Percentiles rank a stretch among this genome's conserved stretches.
Conservation (phyloP, 2,797 vertebrate species). For the Todus mexicanus region DNA sequence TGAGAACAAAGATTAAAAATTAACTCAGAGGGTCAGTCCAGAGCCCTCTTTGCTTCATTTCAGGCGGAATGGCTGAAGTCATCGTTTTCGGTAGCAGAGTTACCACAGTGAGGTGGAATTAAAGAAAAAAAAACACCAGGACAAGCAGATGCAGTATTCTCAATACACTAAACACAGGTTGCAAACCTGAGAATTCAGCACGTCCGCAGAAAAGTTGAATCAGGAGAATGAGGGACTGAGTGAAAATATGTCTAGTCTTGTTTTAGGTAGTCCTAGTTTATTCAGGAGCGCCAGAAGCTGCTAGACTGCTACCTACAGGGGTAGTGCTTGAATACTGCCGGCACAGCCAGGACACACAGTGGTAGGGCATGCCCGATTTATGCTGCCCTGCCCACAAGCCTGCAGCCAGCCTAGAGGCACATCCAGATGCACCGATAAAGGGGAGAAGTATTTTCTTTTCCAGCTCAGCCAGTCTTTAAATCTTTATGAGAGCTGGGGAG, state of each 20-base stretch:
- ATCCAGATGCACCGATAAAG: background rate
- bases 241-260: background rate
- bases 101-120: background rate
- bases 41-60: background rate
- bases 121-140: too few relatives aligned
- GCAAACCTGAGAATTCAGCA: background rate
- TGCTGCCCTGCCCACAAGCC: background rate
- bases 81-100: background rate
- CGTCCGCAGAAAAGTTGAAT: background rate
- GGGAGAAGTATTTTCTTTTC: background rate
- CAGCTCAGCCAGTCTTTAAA: background rate
- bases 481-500: background rate
- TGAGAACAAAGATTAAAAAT: background rate
- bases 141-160: background rate
- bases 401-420: background rate
- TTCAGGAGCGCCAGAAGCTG: background rate
- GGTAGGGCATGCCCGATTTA: background rate
- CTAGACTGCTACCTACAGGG: background rate
- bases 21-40: background rate
- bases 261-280: background rate
- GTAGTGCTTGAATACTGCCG: fast-evolving
- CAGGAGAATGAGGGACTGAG: background rate
- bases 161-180: background rate
- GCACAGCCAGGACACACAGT: background rate
- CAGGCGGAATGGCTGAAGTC: background rate